Evolutionary conservation across 2,888 invertebrate genomes (phyloP).

Genomic region (Hyppa rectilinea): DNA sequence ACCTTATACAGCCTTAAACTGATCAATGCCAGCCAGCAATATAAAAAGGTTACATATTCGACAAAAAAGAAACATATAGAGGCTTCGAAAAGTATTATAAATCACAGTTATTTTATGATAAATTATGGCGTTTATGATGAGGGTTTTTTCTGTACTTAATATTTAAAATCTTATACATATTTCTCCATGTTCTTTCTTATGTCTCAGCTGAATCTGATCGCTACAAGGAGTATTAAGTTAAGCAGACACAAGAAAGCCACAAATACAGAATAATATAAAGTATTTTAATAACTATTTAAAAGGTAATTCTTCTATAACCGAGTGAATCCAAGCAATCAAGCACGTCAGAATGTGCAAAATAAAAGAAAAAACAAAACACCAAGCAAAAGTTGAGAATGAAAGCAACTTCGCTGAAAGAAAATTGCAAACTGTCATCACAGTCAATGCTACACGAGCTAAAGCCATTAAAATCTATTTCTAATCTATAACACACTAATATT

Average conservation of each 20-base stretch:
- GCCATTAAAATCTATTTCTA: constrained; percentile 14
- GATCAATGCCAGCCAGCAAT: constrained; percentile 11
- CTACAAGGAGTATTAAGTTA: not conserved
- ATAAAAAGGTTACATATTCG: constrained; percentile 9
- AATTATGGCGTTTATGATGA: not conserved
- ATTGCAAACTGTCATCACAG: constrained; percentile 14
- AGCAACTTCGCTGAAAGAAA: not conserved
- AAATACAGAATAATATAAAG: constrained; percentile 9
- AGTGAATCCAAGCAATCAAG: not conserved
- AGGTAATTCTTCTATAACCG: not conserved
- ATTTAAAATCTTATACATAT: not conserved
- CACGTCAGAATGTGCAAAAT: not conserved
- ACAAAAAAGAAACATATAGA: not conserved
- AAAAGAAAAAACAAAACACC: not conserved
- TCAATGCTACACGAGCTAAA: not conserved
- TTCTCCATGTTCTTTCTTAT: not conserved
- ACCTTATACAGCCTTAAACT: constrained; percentile 36
- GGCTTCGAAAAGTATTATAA: not conserved
- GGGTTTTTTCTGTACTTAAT: not conserved
- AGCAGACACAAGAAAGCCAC: not conserved
- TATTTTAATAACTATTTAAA: constrained; percentile 16
- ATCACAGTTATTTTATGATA: constrained; percentile 2
- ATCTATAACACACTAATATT: no score
- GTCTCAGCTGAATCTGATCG: not conserved
- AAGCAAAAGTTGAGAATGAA: not conserved